Conservation (phyloP, 1,140 invertebrate genomes). For the Heliconius hewitsoni region DNA sequence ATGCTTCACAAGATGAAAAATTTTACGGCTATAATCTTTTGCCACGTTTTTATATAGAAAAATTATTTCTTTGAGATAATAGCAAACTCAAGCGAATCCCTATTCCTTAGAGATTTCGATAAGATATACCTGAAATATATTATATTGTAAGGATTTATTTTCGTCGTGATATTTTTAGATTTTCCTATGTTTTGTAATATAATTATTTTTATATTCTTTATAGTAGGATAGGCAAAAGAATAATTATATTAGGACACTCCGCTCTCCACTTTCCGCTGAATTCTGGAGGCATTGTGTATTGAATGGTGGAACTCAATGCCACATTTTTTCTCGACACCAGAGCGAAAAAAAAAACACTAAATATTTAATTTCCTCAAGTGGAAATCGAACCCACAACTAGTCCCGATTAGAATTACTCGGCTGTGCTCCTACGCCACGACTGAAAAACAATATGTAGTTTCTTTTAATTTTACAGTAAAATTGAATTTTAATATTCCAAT, state of each 20-base stretch:
- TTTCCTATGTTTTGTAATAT: background rate
- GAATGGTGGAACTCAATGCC: too few relatives aligned
- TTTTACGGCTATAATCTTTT: background rate
- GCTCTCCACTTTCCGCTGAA: too few relatives aligned
- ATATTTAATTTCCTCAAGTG: too few relatives aligned
- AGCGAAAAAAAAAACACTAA: too few relatives aligned
- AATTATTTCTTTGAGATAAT: conserved; percentile 21
- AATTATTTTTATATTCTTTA: background rate
- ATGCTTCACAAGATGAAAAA: background rate
- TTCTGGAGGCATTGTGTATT: too few relatives aligned
- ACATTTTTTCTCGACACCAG: too few relatives aligned
- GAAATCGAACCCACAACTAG: too few relatives aligned
- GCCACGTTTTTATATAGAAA: conserved; percentile 1
- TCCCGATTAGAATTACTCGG: too few relatives aligned
- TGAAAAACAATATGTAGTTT: background rate
- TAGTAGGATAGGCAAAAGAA: too few relatives aligned
- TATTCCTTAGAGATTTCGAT: background rate
- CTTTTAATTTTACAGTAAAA: background rate
- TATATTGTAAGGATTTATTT: conserved; percentile 16
- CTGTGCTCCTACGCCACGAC: too few relatives aligned
- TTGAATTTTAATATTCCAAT: background rate
- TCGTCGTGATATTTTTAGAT: background rate
- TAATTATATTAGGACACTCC: too few relatives aligned
- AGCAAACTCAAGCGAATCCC: conserved; percentile 1
- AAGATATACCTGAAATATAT: background rate